These are phyloP conservation scores for Busseola fusca DNA, from an alignment of 2,888 invertebrate genomes.

Conservation along the genomic window DNA sequence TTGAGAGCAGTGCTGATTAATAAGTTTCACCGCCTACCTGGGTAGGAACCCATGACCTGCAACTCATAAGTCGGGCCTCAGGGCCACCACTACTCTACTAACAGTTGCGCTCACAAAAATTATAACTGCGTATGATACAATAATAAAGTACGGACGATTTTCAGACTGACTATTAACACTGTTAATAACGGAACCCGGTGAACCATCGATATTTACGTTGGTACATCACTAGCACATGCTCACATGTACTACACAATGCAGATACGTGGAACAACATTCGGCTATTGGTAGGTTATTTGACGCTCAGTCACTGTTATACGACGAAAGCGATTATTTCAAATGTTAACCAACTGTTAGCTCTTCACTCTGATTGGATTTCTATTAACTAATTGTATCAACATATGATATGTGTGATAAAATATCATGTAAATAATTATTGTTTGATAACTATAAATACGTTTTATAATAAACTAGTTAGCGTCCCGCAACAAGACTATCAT, in stretches of 20 bases:
- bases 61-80: no score
- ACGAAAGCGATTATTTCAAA: constrained; percentile 23
- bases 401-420: not conserved
- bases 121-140: not conserved
- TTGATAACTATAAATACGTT: not conserved
- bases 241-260: constrained; percentile 41
- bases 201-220: constrained; percentile 10
- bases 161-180: not conserved
- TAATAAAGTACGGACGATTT: not conserved
- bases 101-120: not conserved
- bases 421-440: not conserved
- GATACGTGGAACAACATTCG: constrained; percentile 46
- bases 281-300: constrained; percentile 51
- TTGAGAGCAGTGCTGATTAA: not conserved
- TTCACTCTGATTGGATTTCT: constrained; percentile 18
- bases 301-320: constrained; percentile 25
- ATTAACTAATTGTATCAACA: not conserved
- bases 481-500: not conserved
- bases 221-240: constrained; percentile 31
- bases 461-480: not conserved
- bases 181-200: not conserved
- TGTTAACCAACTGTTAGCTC: constrained; percentile 6
- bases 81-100: no score
- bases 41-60: not conserved
- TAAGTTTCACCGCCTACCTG: not conserved